Percentiles rank a stretch among this genome's conserved stretches.
Conservation (phyloP, 2,888 invertebrate genomes). For the Aporophyla nigra region DNA sequence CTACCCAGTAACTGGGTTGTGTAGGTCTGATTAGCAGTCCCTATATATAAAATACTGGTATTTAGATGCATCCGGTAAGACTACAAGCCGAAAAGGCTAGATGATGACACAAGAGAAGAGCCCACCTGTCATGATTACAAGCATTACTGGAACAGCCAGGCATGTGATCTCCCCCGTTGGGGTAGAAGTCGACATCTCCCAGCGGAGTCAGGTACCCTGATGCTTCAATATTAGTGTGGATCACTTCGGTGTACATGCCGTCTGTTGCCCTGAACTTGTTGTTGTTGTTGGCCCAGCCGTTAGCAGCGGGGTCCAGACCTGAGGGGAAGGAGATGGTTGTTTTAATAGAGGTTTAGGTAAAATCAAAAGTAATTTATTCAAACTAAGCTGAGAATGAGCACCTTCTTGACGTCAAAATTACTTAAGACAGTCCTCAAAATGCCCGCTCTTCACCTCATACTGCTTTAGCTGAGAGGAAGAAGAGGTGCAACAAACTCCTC, state of each 20-base stretch:
- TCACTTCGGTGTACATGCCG: constrained; percentile 5
- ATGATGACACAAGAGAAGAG: not conserved
- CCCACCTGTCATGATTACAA: constrained; percentile 22
- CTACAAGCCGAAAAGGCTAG: not conserved
- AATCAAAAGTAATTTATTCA: too few species aligned
- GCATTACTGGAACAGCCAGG: not conserved
- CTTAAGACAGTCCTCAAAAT: too few species aligned
- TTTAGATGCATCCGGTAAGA: not conserved
- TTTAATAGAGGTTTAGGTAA: not conserved
- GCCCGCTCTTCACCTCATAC: too few species aligned
- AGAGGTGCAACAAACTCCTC: too few species aligned
- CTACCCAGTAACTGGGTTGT: not conserved
- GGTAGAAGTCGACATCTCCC: constrained; percentile 19
- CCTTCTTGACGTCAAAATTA: too few species aligned
- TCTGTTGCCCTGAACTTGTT: constrained; percentile 4
- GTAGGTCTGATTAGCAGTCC: not conserved
- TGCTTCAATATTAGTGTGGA: not conserved
- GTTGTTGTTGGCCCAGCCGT: not conserved
- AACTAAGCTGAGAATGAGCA: too few species aligned
- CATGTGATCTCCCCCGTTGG: constrained; percentile 12
- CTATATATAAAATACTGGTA: not conserved
- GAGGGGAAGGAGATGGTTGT: not conserved
- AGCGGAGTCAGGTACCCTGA: not conserved
- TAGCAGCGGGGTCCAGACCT: constrained; percentile 14
- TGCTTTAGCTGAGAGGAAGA: too few species aligned